phyloP scores from a whole-genome alignment of 2,797 vertebrate species.

The Otus scops region DNA sequence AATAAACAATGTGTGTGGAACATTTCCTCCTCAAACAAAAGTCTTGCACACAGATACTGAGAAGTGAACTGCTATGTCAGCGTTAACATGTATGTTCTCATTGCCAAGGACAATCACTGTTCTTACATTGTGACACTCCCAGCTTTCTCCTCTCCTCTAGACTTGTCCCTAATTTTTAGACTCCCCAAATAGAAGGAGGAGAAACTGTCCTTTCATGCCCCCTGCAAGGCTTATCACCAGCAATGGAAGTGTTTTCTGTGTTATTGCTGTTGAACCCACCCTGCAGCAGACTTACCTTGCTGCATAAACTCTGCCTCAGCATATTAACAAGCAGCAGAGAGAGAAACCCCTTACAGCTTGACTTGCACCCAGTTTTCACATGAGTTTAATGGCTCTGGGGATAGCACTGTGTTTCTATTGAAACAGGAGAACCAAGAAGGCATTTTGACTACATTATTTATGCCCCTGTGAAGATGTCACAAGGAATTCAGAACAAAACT shows the following conservation, averaged over 20 bases:
- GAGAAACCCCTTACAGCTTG: background rate
- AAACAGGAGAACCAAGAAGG: background rate
- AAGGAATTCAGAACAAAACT: background rate
- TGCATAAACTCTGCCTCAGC: background rate
- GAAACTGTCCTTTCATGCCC: background rate
- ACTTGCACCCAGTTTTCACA: background rate
- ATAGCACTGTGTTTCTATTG: background rate
- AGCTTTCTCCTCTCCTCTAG: background rate
- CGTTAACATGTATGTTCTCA: background rate
- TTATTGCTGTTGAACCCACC: background rate
- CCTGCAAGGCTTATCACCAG: background rate
- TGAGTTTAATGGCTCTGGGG: background rate
- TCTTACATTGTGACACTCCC: background rate
- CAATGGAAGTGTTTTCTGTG: background rate
- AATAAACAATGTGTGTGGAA: background rate
- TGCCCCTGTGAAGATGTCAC: background rate
- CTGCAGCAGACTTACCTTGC: background rate
- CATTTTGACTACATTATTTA: background rate
- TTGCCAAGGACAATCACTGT: background rate
- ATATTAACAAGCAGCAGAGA: background rate
- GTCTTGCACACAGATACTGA: background rate
- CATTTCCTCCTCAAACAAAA: background rate
- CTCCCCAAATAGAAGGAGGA: background rate
- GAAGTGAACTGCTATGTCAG: background rate
- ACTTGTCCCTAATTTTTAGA: background rate